Percentiles rank a stretch among this genome's conserved stretches.
phyloP scores from a whole-genome alignment of 2,113 vertebrate species.

The Lasiurus cinereus region DNA sequence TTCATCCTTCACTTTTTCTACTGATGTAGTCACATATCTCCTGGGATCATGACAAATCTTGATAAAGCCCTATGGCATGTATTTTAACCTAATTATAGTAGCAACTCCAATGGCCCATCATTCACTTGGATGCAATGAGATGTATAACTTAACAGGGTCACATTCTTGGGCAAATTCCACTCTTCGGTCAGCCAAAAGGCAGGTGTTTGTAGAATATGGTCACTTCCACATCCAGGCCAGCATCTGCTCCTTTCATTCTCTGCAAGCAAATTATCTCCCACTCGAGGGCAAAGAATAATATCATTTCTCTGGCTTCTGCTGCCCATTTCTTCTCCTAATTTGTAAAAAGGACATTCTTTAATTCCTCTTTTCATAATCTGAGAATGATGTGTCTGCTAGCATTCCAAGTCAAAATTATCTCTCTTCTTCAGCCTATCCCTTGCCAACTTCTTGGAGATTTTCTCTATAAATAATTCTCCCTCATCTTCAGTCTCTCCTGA shows the following conservation, averaged over 20 bases:
- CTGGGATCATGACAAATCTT: background rate
- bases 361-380: background rate
- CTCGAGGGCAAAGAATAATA: background rate
- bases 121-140: constrained; percentile 40
- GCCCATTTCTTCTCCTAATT: background rate
- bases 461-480: background rate
- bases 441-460: background rate
- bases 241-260: background rate
- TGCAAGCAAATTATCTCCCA: constrained; percentile 1
- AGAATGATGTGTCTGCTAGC: background rate
- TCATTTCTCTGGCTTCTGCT: background rate
- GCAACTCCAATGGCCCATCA: background rate
- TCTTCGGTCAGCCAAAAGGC: constrained; percentile 13
- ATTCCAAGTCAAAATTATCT: background rate
- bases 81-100: constrained; percentile 71
- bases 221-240: background rate
- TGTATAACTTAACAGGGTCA: constrained; percentile 54
- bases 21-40: background rate
- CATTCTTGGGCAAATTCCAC: constrained; percentile 67
- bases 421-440: background rate
- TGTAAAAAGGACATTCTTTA: background rate
- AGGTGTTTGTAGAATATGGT: constrained; percentile 54
- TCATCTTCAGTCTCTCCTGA: background rate
- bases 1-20: background rate
- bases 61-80: constrained; percentile 30